Evolutionary conservation across 2,113 vertebrate species (phyloP), one percentile per base, ranked within the genome.

Genomic region (Boleophthalmus pectinirostris): DNA sequence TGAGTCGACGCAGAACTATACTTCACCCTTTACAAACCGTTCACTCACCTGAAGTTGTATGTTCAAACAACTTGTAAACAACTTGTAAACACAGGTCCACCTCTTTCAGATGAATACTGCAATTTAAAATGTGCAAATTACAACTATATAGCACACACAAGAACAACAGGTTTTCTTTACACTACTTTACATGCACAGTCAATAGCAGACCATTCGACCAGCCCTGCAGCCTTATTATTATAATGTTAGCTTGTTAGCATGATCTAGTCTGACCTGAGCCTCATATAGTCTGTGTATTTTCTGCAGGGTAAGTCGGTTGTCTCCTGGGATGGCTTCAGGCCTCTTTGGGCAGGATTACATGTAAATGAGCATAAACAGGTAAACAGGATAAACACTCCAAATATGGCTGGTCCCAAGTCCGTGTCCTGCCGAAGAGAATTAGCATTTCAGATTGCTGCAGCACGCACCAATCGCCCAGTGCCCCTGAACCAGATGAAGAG

Each of bases 301-400:
- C 61, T 64, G 29, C 61, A 64, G 33, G 61, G 43, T 33, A 33
- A 61, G 58, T 20, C 20, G 57, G 23, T 14, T 7, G 21, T 60
- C 25, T 29, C 60, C 60, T 35, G 25, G 25, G 60, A 66, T 15
- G 9, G 10, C 35, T 56, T 10, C n/a, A 16, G 35, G 33, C 33
- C 13, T 38, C 33, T 58, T 23, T 58, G 18, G 13, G 49, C 25
- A 58, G 18, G 54, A 16, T 58, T 57, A 45, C 20, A 58, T 43
- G 10, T 18, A 43, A 58, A 70, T 57, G 33, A 70, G 46, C 61
- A 64, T 20, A 60, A 58, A 70, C 54, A 70, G 38, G 35, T 35
- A 29, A 29, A 29, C 29, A 45, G 20, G 56, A 70, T 43, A 38
- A 70, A 21, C 56, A 43, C n/a, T 66, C 11, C 25, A 47, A 60